Evolutionary conservation across 2,113 vertebrate species (phyloP).

Genomic region (Vicugna pacos): DNA sequence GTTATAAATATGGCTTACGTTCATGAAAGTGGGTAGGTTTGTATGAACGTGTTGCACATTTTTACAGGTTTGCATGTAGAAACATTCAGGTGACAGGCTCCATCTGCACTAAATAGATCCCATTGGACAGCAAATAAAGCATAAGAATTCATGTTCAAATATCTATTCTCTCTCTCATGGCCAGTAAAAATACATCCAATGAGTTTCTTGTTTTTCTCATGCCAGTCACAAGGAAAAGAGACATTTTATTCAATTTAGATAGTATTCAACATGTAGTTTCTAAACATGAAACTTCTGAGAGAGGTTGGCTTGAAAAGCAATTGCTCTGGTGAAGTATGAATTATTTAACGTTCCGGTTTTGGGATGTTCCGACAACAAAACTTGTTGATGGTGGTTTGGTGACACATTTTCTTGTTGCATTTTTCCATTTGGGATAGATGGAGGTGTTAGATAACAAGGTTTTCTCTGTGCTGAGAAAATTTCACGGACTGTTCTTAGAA

Average conservation of each 20-base stretch:
- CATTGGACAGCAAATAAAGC: not conserved
- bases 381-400: not conserved
- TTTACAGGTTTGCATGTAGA: not conserved
- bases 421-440: not conserved
- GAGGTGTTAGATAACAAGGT: not conserved
- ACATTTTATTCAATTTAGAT: not conserved
- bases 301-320: not conserved
- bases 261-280: not conserved
- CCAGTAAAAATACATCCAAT: not conserved
- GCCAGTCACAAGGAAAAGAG: not conserved
- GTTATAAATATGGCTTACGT: not conserved
- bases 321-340: not conserved
- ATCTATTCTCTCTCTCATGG: not conserved
- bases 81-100: not conserved
- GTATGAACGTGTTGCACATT: not conserved
- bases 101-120: not conserved
- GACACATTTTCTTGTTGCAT: not conserved
- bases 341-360: not conserved
- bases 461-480: not conserved
- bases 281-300: not conserved
- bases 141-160: not conserved
- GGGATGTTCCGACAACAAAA: not conserved
- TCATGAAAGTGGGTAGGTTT: not conserved
- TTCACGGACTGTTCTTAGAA: not conserved
- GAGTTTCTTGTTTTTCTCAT: not conserved